Evolutionary conservation across 2,888 invertebrate species (phyloP).

Genomic region (Lochmaea capreae): DNA sequence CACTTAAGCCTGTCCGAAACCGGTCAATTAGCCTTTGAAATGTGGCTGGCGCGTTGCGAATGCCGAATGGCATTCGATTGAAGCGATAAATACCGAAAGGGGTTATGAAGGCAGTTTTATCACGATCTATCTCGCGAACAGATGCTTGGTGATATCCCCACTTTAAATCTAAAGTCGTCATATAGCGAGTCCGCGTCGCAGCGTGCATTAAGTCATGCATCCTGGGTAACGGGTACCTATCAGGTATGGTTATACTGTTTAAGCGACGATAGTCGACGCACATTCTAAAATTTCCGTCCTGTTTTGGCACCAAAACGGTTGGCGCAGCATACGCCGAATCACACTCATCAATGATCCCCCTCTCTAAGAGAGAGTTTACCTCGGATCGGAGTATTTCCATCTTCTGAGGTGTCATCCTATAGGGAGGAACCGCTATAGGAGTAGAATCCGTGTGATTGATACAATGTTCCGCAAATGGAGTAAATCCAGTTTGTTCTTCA

Average conservation of each 20-base stretch:
- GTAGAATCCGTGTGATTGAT: conserved; percentile 31
- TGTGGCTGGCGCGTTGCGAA: conserved; percentile 49
- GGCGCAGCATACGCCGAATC: conserved; percentile 61
- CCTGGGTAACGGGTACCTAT: conserved; percentile 45
- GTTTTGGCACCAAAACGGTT: conserved; percentile 57
- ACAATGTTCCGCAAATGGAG: conserved; percentile 46
- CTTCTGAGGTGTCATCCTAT: conserved; percentile 52
- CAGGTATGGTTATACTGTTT: conserved; percentile 46
- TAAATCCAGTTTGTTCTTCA: conserved; percentile 38
- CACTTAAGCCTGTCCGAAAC: conserved; percentile 42
- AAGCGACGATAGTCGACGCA: conserved; percentile 45
- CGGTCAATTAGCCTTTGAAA: conserved; percentile 50
- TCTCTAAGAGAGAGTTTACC: conserved; percentile 51
- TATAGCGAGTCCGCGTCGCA: conserved; percentile 30
- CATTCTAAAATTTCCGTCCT: conserved; percentile 37
- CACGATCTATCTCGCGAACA: conserved; percentile 26
- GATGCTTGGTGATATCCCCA: conserved; percentile 29
- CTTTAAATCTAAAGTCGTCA: conserved; percentile 38
- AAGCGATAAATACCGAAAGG: conserved; percentile 54
- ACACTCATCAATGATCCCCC: conserved; percentile 58
- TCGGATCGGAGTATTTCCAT: conserved; percentile 47
- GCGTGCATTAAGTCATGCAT: conserved; percentile 43
- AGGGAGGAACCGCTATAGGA: conserved; percentile 57
- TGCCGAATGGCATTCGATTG: conserved; percentile 48
- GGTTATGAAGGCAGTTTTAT: conserved; percentile 43